Evolutionary conservation across 2,797 vertebrate species (phyloP).

Genomic region (Epinephelus malabaricus): DNA sequence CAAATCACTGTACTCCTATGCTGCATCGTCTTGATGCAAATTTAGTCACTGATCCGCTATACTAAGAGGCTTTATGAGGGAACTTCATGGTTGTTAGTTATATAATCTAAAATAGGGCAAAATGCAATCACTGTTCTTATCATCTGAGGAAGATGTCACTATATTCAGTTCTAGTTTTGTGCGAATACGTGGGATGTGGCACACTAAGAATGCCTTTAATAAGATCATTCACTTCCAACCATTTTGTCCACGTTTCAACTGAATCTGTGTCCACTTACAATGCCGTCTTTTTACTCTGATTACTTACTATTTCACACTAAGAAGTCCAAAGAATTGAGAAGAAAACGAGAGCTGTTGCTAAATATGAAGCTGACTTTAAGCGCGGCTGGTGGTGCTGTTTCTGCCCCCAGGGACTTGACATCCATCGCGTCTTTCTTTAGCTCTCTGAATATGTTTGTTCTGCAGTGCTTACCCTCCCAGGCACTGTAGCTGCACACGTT

Average conservation of each 20-base stretch:
- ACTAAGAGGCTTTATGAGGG: constrained; percentile 88
- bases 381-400: constrained; percentile 57
- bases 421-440: constrained; percentile 77
- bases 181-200: constrained; percentile 66
- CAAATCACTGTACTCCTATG: constrained; percentile 84
- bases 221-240: constrained; percentile 75
- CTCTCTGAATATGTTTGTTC: constrained; percentile 80
- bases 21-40: constrained; percentile 85
- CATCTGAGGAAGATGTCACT: constrained; percentile 77
- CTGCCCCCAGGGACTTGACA: constrained; percentile 69
- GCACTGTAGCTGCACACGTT: constrained; percentile 63
- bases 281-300: constrained; percentile 50
- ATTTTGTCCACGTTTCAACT: constrained; percentile 74
- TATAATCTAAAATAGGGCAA: constrained; percentile 86
- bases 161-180: constrained; percentile 70
- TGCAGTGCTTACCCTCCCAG: constrained; percentile 72
- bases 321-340: constrained; percentile 44
- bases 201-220: constrained; percentile 67
- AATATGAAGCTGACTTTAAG: constrained; percentile 61
- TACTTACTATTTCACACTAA: constrained; percentile 59
- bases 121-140: constrained; percentile 85
- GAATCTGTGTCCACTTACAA: constrained; percentile 77
- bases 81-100: constrained; percentile 89
- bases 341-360: constrained; percentile 29
- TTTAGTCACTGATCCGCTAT: constrained; percentile 86